Base-by-base conservation (phyloP, 2,888 invertebrate genomes). In the Drosophila villosipedis region DNA sequence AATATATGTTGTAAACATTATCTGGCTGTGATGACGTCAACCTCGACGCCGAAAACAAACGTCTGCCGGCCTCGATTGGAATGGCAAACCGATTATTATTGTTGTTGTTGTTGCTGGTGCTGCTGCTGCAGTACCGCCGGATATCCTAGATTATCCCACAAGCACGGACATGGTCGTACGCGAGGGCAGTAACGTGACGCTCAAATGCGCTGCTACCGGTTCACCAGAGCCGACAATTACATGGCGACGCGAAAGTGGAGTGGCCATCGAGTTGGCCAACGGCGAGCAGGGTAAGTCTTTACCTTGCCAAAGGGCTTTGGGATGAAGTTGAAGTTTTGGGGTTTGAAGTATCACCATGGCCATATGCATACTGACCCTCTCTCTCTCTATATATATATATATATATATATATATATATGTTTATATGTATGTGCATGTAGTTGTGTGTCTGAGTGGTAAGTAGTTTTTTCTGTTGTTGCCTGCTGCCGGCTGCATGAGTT, bases 171-270 rank as follows among this genome's bases (percentile, higher is more conserved):
- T 97, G 95, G 96, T 97, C 57, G 97, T 97, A 60, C 94, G 96
- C 85, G 98, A 98, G 94, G 98, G 97, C 50, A 96, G 96, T 73
- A 96, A 97, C 84, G 96, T 98, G 89, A 97, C 97, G 91, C 94
- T 98, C 74, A 95, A 96, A 83, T 98, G 98, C 93, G 97, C 97
- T 63, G 98, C 98, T 62, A 97, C 96, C 57, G 97, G 98, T 74
- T 96, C 97, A 61, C 98, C 98, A 33, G 95, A 95, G 86, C 98
- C 98, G 43, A 96, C 95, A 89, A 97, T 98, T 93, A 96, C 96
- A 82, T 98, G 98, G 98, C 94, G 97, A 90, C 94, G 97, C 84
- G 98, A 98, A 94, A 96, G 96, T 91, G 96, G 96, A 81, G 96
- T 96, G 92, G 94, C 95, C 74, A 97, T 97, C 92, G 95, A 96